Base-by-base conservation (phyloP, 2,888 invertebrate species). In the Netelia fuscicornis region DNA sequence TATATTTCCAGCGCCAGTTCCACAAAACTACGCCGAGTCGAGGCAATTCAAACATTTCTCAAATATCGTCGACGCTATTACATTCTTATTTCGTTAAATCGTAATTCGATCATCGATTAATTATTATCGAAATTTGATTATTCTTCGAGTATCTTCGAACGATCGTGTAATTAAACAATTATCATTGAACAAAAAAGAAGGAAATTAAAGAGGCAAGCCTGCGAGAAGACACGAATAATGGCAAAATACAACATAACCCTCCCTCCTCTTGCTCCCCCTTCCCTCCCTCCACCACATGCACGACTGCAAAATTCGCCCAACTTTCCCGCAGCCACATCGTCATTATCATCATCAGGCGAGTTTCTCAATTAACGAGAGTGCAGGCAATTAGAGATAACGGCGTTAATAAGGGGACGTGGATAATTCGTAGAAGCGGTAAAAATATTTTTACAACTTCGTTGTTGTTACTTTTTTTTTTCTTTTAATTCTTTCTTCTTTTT, bases 371-470 rank as follows among this genome's bases (percentile, higher is more conserved):
- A 83, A 75, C 11, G 54, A 54, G 44, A 17, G 56, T 58, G 30
- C 60, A 10, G 52, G 67, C 68, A 83, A 83, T 83, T 83, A 79
- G 52, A 62, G 25, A 68, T 68, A 79, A 52, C 58, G 10, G 54
- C 77, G 56, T 62, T 83, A 83, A 75, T 70, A 44, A 75, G 74
- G 56, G 8, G 1, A 44, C 30, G 17, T n/a, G 48, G 30, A 9
- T 44, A 30, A 60, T n/a, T 48, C 52, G 9, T 62, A 48, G 42
- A 56, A 64, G 56, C 44, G 76, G 74, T 71, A 77, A 65, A 71
- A 71, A 48, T 37, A 70, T 37, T 70, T 77, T 67, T 13, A 54
- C 52, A 37, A 60, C n/a, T n/a, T n/a, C n/a, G n/a, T n/a, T n/a
- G n/a, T n/a, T n/a, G n/a, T n/a, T n/a, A n/a, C n/a, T n/a, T 64